These are phyloP conservation scores for Drosophila seclusa DNA, from an alignment of 2,888 invertebrate species.

Conservation along the genomic window DNA sequence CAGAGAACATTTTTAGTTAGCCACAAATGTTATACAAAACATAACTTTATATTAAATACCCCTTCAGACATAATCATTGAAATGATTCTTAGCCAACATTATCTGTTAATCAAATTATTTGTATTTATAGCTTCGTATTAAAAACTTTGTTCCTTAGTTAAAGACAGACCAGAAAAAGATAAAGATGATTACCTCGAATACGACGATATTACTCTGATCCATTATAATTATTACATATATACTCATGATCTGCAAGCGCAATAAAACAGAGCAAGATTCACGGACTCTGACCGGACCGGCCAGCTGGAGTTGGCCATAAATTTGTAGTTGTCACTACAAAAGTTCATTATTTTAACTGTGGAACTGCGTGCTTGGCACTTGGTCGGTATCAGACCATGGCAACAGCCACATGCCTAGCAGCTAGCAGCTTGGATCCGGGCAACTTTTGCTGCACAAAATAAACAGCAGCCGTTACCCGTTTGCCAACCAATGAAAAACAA, in stretches of 20 bases:
- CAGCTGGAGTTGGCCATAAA: constrained; percentile 51
- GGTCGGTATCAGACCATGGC: constrained; percentile 27
- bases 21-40: not conserved
- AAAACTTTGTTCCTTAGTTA: not conserved
- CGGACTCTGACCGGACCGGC: constrained; percentile 6
- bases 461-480: constrained; percentile 68
- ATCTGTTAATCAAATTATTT: not conserved
- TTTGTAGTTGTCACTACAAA: constrained; percentile 70
- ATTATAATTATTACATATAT: not conserved
- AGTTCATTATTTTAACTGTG: constrained; percentile 67
- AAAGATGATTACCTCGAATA: not conserved
- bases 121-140: not conserved
- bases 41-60: not conserved
- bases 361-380: constrained; percentile 37
- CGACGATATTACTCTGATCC: not conserved
- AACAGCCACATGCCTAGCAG: constrained; percentile 23
- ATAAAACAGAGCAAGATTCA: not conserved
- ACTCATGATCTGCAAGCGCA: constrained; percentile 5
- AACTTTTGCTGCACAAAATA: constrained; percentile 65
- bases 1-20: not conserved
- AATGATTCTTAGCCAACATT: not conserved
- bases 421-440: constrained; percentile 6
- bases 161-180: not conserved
- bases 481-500: constrained; percentile 43
- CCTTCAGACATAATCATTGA: not conserved